phyloP scores from a whole-genome alignment of 1,140 invertebrate genomes.

The Trachymyrmex septentrionalis region DNA sequence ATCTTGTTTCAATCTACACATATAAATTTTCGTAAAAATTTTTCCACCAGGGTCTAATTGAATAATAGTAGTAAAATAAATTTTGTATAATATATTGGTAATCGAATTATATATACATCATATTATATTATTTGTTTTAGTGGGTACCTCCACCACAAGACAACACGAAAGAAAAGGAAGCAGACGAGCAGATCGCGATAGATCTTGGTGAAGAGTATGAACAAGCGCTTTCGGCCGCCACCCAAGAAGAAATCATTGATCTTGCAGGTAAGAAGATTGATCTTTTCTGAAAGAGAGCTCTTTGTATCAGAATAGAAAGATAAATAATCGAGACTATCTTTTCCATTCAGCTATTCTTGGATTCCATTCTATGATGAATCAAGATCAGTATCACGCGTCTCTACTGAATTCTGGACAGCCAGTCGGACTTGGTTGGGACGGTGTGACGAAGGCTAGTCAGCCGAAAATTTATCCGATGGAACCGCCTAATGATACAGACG shows the following conservation, averaged over 20 bases:
- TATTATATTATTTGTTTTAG: constrained; percentile 84
- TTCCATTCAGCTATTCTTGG: constrained; percentile 95
- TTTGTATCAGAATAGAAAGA: neutral
- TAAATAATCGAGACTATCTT: neutral
- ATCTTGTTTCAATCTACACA: too few relatives aligned
- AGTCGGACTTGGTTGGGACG: constrained; percentile 95
- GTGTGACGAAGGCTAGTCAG: constrained; percentile 97
- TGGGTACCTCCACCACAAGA: constrained; percentile 95
- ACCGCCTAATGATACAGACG: constrained; percentile 97
- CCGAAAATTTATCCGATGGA: constrained; percentile 96
- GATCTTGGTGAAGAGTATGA: constrained; percentile 98
- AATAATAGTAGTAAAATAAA: neutral
- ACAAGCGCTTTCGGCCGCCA: constrained; percentile 94
- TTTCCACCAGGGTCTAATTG: neutral
- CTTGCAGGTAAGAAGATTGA: constrained; percentile 92
- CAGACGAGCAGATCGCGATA: constrained; percentile 96
- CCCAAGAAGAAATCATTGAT: constrained; percentile 99
- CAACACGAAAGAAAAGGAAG: constrained; percentile 91
- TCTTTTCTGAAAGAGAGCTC: neutral
- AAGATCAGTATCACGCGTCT: constrained; percentile 99
- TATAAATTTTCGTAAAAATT: too few relatives aligned
- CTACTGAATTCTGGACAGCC: constrained; percentile 96
- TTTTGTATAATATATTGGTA: neutral
- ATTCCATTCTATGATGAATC: constrained; percentile 99
- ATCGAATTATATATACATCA: neutral